These are phyloP conservation scores for Stercorarius parasiticus DNA, from an alignment of 2,113 vertebrate species.

Conservation along the genomic window DNA sequence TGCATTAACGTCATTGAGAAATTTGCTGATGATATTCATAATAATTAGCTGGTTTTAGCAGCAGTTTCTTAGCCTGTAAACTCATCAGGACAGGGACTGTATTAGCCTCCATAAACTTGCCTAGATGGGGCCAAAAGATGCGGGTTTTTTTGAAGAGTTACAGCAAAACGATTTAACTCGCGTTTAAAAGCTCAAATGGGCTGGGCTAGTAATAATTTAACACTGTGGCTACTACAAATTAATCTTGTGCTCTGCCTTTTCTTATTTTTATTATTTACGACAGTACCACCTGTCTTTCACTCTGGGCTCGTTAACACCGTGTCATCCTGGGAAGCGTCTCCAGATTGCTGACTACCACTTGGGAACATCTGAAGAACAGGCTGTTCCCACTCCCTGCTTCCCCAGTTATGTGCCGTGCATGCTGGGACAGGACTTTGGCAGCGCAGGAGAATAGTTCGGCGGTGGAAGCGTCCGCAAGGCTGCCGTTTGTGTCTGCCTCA, in stretches of 20 bases:
- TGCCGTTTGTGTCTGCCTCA: not conserved
- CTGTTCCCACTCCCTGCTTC: not conserved
- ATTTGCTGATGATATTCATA: not conserved
- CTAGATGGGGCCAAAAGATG: not conserved
- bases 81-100: not conserved
- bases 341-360: not conserved
- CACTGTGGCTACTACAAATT: not conserved
- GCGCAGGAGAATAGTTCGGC: fast-evolving
- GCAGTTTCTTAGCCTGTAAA: not conserved
- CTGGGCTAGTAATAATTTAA: not conserved
- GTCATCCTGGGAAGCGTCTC: not conserved
- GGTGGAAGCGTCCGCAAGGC: not conserved
- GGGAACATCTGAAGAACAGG: not conserved
- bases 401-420: fast-evolving
- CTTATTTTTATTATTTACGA: not conserved
- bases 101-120: not conserved
- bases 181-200: not conserved
- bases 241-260: not conserved
- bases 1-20: not conserved
- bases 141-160: not conserved
- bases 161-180: not conserved
- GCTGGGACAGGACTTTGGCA: not conserved
- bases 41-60: not conserved
- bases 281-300: not conserved
- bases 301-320: not conserved